Percentiles rank a stretch among this genome's conserved stretches.
phyloP scores from a whole-genome alignment of 2,797 vertebrate genomes.

The Myotis findleyi region DNA sequence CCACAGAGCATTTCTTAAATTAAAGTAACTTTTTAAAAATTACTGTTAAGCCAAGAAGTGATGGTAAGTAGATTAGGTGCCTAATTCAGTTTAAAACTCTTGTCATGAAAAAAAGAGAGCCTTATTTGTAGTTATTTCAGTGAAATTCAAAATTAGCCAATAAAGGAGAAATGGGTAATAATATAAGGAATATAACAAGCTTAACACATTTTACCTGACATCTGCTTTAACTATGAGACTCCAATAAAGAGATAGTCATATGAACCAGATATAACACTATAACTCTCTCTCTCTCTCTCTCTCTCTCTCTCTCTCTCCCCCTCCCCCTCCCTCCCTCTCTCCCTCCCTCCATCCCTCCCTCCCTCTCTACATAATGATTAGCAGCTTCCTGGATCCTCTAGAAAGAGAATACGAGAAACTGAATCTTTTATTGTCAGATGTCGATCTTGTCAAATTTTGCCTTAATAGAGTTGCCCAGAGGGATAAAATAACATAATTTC shows the following conservation, averaged over 20 bases:
- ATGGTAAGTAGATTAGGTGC: not conserved
- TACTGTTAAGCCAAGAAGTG: not conserved
- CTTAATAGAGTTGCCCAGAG: not conserved
- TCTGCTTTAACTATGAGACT: conserved; percentile 62
- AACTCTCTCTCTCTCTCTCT: rapidly evolving
- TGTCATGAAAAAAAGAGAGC: not conserved
- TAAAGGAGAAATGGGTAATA: conserved; percentile 35
- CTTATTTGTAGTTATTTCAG: conserved; percentile 23
- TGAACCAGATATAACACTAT: not conserved
- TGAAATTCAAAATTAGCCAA: conserved; percentile 53
- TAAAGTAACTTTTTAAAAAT: conserved; percentile 62
- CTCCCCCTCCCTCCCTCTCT: rapidly evolving
- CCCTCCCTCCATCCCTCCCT: rapidly evolving
- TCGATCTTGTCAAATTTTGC: not conserved
- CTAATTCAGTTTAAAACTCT: not conserved
- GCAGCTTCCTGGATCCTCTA: conserved; percentile 23
- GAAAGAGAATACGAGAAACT: conserved; percentile 59
- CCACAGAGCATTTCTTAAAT: conserved; percentile 37
- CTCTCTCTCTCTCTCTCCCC: rapidly evolving
- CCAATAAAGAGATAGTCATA: conserved; percentile 63
- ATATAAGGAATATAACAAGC: conserved; percentile 56
- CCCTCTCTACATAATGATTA: conserved; percentile 56
- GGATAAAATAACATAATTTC: not conserved
- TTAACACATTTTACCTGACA: conserved; percentile 18
- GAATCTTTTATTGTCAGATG: not conserved